Percentiles rank a stretch among this genome's conserved stretches.
Conservation (phyloP, 2,888 invertebrate species). For the Tachina fera region DNA sequence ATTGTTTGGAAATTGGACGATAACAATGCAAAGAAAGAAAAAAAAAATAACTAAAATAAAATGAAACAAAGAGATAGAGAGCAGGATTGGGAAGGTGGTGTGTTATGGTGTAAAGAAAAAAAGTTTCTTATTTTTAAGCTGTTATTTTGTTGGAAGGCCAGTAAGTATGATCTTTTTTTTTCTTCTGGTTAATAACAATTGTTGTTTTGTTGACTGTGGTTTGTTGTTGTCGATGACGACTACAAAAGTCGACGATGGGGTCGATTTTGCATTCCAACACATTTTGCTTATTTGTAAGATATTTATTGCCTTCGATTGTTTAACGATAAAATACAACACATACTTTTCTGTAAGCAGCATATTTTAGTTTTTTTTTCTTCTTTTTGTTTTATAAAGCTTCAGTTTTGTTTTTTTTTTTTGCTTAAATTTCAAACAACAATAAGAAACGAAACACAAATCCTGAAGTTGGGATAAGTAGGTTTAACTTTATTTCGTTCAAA, state of each 20-base stretch:
- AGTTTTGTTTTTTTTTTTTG: constrained; percentile 19
- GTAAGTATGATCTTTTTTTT: constrained; percentile 54
- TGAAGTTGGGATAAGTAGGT: constrained; percentile 67
- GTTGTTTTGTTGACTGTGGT: constrained; percentile 54
- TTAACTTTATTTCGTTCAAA: constrained; percentile 32
- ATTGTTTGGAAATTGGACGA: constrained; percentile 68
- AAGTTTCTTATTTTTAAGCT: constrained; percentile 28
- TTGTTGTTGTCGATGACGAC: constrained; percentile 50
- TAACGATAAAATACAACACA: constrained; percentile 82
- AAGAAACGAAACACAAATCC: constrained; percentile 58
- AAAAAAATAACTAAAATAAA: not conserved
- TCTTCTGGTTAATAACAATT: constrained; percentile 43
- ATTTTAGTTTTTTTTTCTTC: constrained; percentile 48
- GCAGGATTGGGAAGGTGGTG: constrained; percentile 40
- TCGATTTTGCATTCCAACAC: constrained; percentile 80
- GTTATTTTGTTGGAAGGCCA: constrained; percentile 67
- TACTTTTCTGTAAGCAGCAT: constrained; percentile 73
- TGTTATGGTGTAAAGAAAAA: constrained; percentile 46
- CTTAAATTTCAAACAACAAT: constrained; percentile 62
- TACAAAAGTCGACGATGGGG: constrained; percentile 55
- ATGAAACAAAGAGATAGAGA: constrained; percentile 46
- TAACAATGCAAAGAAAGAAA: constrained; percentile 45
- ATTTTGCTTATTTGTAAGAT: constrained; percentile 84
- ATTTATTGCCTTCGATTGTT: constrained; percentile 83
- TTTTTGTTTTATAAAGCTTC: constrained; percentile 44